phyloP scores from a whole-genome alignment of 2,113 vertebrate genomes.

The Nannospalax galili region DNA sequence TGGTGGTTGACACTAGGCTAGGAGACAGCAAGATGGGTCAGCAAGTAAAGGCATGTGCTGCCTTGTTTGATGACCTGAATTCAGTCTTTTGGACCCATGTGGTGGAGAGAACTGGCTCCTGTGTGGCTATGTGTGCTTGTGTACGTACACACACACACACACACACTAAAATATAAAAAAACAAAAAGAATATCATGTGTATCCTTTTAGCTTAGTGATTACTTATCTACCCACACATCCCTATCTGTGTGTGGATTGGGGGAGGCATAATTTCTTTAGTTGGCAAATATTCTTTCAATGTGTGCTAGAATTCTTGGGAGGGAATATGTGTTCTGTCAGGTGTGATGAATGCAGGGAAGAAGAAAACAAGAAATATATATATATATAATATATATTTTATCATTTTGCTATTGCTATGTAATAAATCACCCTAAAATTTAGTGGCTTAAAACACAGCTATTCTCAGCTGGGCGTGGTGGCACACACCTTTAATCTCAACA shows the following conservation, averaged over 20 bases:
- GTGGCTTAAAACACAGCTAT: not conserved
- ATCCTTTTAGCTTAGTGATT: not conserved
- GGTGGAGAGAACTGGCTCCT: too few species aligned
- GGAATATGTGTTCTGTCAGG: not conserved
- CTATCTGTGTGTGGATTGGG: not conserved
- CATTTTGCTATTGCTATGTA: not conserved
- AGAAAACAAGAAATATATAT: not conserved
- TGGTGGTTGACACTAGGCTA: not conserved
- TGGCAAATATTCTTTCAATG: slow-evolving; percentile 10
- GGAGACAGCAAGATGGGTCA: too few species aligned
- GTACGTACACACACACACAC: not conserved
- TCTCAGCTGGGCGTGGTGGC: not conserved
- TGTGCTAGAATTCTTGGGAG: slow-evolving; percentile 17
- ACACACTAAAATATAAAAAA: not conserved
- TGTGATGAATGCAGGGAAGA: slow-evolving; percentile 6
- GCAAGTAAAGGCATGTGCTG: not conserved
- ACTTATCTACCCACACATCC: rapidly evolving
- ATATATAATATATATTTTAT: not conserved
- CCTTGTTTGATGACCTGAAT: too few species aligned
- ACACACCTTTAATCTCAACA: too few species aligned
- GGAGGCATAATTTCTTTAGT: not conserved
- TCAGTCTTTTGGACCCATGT: not conserved
- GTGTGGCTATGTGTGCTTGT: too few species aligned
- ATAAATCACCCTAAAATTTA: not conserved
- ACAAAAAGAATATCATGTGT: not conserved